phyloP scores from a whole-genome alignment of 2,113 vertebrate species.

The Coptodon bakossiorum region DNA sequence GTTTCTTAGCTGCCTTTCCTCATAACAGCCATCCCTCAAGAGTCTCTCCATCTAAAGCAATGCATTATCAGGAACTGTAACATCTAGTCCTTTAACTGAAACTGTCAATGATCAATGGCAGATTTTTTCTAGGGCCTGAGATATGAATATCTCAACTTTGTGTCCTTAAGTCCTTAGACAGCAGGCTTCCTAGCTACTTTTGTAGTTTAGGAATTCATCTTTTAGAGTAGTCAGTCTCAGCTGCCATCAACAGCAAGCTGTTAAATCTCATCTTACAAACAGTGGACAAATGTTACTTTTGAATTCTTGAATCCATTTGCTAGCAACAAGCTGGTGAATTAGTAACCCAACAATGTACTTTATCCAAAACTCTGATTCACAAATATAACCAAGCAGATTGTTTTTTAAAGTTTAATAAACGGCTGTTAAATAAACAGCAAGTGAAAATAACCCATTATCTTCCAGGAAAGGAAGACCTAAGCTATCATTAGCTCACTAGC shows the following conservation, averaged over 20 bases:
- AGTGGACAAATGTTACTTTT: neutral
- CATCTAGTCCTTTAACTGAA: no score
- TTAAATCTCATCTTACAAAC: neutral
- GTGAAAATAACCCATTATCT: neutral
- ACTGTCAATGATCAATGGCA: neutral
- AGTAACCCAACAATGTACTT: neutral
- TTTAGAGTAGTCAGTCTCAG: neutral
- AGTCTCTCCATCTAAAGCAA: no score
- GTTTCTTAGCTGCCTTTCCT: no score
- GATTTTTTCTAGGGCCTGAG: neutral
- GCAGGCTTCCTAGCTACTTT: neutral
- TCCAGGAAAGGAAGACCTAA: fast-evolving
- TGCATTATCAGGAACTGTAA: no score
- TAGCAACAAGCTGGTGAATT: fast-evolving
- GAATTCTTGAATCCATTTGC: neutral
- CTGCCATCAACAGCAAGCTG: neutral
- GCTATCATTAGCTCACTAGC: neutral
- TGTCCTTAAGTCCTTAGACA: neutral
- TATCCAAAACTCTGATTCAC: neutral
- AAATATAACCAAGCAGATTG: neutral
- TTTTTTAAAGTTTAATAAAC: neutral
- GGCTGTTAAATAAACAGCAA: fast-evolving
- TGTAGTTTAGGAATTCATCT: neutral
- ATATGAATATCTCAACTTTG: neutral
- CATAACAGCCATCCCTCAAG: no score